Base-by-base conservation (phyloP, 1,140 invertebrate genomes). In the Cotesia glomerata region DNA sequence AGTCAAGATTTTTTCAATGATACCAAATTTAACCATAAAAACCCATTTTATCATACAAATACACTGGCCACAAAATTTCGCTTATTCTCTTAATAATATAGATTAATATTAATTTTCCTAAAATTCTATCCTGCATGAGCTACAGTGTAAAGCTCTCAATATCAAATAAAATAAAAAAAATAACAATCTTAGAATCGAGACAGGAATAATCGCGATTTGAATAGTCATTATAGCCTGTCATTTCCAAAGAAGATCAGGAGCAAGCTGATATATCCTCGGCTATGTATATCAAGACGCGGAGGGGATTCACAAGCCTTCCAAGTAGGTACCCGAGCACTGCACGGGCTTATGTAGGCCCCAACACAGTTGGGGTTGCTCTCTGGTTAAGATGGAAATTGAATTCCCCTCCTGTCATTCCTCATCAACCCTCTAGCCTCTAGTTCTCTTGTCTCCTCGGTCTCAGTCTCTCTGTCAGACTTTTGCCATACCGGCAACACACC, bases 351-450 rank as follows among this genome's bases (percentile, higher is more conserved):
- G 63, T 72, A 72, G 51, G 35, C 62, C 39, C 39, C 63, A 56
- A 45, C 66, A 7, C 69, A 65, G 67, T 69, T 72, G 71, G 70
- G 74, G 76, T 72, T 80, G 75, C 77, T 80, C 77, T 79, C 75
- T 79, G 77, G 79, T 79, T 79, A 78, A 75, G 76, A 82, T 81
- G 80, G 78, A 81, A 81, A 82, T 82, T 82, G 78, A 82, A 81
- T 82, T 82, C 80, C 76, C 78, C 79, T 76, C 75, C 67, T 74
- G 74, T 73, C 75, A 73, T 77, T 72, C 69, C 65, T 75, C 70
- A 74, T 76, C 76, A 76, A 72, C 51, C 54, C 69, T 35, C 56
- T 26, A 26, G 26, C 1, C 26, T 26, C 5, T 63, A 32, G 35
- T 45, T 72, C 56, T 51, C 54, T 69, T 49, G 26, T 58, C 56